Conservation (phyloP, 2,888 invertebrate genomes). For the Holacanthella duospinosa region DNA sequence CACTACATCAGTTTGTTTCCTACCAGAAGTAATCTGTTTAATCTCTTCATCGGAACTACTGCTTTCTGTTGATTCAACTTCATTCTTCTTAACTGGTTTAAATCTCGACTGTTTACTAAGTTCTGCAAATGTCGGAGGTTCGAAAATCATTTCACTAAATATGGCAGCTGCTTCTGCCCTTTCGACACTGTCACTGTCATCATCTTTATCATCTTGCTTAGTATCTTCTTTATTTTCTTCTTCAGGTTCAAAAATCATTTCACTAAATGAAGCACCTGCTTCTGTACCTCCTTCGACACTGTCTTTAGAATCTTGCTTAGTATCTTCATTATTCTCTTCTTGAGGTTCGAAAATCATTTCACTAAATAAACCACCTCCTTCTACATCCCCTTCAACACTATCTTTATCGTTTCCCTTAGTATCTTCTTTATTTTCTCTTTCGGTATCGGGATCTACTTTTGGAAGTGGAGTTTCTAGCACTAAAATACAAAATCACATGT, state of each 20-base stretch:
- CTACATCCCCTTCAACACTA: conserved; percentile 10
- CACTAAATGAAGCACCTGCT: background rate
- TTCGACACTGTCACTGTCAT: conserved; percentile 11
- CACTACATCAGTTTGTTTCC: too few relatives aligned
- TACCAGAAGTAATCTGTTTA: too few relatives aligned
- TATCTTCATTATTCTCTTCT: background rate
- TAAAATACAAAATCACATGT: too few relatives aligned
- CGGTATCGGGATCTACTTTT: background rate
- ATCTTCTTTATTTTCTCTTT: conserved; percentile 10
- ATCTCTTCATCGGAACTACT: too few relatives aligned
- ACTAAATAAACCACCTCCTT: too few relatives aligned
- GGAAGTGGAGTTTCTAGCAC: too few relatives aligned
- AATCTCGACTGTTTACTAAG: too few relatives aligned
- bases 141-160: too few relatives aligned
- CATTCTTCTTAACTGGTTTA: too few relatives aligned
- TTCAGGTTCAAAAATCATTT: conserved; percentile 2
- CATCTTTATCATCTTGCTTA: conserved; percentile 9
- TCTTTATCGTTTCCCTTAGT: conserved; percentile 9
- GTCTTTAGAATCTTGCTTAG: background rate
- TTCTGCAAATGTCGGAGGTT: too few relatives aligned
- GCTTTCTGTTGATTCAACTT: too few relatives aligned
- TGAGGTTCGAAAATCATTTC: too few relatives aligned
- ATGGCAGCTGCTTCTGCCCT: conserved; percentile 11
- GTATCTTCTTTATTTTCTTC: conserved; percentile 9
- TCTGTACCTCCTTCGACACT: background rate